These are phyloP conservation scores for Mastigias papua DNA, from an alignment of 30 jellyfish, hydroid and myxozoan genomes.

Conservation along the genomic window DNA sequence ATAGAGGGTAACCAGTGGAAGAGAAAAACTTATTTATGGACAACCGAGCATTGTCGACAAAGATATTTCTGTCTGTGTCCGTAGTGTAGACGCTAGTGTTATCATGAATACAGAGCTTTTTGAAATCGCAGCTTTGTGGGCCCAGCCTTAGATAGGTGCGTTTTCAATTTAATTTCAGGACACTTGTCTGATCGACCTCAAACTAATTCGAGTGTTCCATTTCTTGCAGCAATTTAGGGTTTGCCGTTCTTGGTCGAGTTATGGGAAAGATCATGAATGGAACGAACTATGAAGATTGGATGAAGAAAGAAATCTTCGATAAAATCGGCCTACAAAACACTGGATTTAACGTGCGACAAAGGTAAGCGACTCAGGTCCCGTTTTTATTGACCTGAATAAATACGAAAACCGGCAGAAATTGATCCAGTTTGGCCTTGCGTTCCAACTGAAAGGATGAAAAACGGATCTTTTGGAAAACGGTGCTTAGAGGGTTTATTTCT, in stretches of 20 bases:
- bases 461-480: background rate
- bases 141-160: too few relatives aligned
- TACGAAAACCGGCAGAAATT: background rate
- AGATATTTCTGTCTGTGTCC: background rate
- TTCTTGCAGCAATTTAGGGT: constrained; percentile 79
- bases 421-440: background rate
- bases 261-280: constrained; percentile 60
- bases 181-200: background rate
- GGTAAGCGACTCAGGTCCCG: constrained; percentile 16
- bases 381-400: background rate
- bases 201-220: background rate
- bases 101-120: too few relatives aligned
- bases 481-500: background rate
- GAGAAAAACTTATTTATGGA: background rate
- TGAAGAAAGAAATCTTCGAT: constrained; percentile 45
- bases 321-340: constrained; percentile 79
- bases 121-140: too few relatives aligned
- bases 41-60: background rate
- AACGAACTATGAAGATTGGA: constrained; percentile 68
- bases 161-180: too few relatives aligned
- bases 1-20: background rate
- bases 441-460: background rate
- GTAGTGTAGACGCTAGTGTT: background rate
- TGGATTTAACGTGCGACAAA: constrained; percentile 62
- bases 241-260: constrained; percentile 84